Evolutionary conservation across 2,113 vertebrate genomes (phyloP).

Genomic region (Rhabdomys dilectus): DNA sequence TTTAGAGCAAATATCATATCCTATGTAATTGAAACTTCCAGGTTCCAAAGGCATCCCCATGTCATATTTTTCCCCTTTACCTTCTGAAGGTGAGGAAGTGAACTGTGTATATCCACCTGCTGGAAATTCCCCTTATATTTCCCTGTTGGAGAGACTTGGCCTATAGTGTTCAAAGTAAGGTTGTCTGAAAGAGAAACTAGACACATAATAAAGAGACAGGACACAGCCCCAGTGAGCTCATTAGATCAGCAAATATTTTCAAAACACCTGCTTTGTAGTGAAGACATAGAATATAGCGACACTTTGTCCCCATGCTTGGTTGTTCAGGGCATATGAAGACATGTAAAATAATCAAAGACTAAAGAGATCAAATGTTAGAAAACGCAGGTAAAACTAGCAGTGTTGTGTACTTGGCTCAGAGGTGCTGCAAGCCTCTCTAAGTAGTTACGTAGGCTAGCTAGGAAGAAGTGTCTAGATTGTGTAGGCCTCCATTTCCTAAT

Average conservation of each 20-base stretch:
- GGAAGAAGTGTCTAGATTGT: not conserved
- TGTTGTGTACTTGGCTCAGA: no score
- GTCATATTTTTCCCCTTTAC: not conserved
- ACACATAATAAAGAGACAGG: not conserved
- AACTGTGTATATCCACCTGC: not conserved
- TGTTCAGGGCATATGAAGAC: not conserved
- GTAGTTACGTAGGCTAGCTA: no score
- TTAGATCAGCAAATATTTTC: not conserved
- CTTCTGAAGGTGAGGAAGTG: slow-evolving; percentile 4
- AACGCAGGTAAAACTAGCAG: not conserved
- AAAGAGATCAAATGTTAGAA: not conserved
- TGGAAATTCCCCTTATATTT: slow-evolving; percentile 27
- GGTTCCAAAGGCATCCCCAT: not conserved
- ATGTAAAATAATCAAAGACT: not conserved
- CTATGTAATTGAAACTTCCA: not conserved
- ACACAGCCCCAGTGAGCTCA: not conserved
- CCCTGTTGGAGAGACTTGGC: not conserved
- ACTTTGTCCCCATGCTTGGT: not conserved
- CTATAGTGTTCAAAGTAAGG: not conserved
- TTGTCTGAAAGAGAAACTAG: slow-evolving; percentile 17
- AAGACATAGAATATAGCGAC: not conserved
- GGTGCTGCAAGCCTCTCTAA: not conserved
- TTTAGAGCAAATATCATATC: not conserved
- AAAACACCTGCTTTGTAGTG: not conserved
- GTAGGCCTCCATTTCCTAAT: not conserved